Evolutionary conservation across 2,113 vertebrate genomes (phyloP), one percentile per base, ranked within the genome.

Genomic region (Promerops cafer): DNA sequence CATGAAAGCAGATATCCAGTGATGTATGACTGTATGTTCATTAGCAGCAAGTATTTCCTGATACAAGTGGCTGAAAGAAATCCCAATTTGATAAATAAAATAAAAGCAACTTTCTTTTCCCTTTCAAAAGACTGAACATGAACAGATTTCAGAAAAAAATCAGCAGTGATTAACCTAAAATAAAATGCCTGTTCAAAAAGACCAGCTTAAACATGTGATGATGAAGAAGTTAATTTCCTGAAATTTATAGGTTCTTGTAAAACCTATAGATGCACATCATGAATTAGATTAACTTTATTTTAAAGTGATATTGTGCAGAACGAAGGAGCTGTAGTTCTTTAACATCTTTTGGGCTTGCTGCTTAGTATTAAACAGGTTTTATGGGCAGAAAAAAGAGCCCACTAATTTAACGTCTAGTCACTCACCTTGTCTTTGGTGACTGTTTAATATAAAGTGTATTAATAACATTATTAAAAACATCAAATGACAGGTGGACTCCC

Each of bases 181-280:
- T 68, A 94, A 86, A 74, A 83, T 4, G 53, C 75, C 89, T 60
- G 60, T 78, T 91, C 80, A 82, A 69, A 87, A 91, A 83, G 50
- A 18, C 57, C 85, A 50, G 61, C 77, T 53, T 59, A 35, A 93
- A 87, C 71, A 83, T 16, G 20, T 56, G 39, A 93, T 95, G 79
- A 96, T 16, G 47, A 87, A 63, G 60, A 83, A 95, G 79, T 93
- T 97, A 97, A 97, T 97, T 97, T 97, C 93, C 95, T 93, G 93
- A 80, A 91, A 97, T 97, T 97, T 96, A 96, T 76, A 76, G 84
- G 64, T 39, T n/a, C 92, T 45, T 95, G 72, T 95, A 97, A 97
- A 97, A 94, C 76, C 71, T 68, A 87, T 66, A 96, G 93, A 91
- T 96, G 89, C 86, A 88, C 39, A 76, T 94, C 83, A 84, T 76